Evolutionary conservation across 2,113 vertebrate species (phyloP).

Genomic region (Colinus virginianus): DNA sequence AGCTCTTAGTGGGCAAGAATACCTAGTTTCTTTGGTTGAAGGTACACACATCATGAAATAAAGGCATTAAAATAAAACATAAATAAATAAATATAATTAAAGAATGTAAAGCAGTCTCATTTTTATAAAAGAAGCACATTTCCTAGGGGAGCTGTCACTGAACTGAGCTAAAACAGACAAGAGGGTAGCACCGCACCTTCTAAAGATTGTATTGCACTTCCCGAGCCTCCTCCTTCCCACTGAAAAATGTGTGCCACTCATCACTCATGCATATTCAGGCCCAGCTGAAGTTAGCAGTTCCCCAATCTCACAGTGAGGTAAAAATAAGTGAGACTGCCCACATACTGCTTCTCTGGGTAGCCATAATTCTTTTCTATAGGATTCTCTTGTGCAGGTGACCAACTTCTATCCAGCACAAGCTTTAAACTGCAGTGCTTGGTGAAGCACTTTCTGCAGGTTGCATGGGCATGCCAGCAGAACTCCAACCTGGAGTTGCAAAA

Average conservation of each 20-base stretch:
- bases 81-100: not conserved
- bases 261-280: slow-evolving; percentile 39
- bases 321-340: slow-evolving; percentile 46
- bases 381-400: not conserved
- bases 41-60: not conserved
- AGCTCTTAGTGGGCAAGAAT: not conserved
- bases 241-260: slow-evolving; percentile 29
- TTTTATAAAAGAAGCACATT: not conserved
- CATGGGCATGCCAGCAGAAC: not conserved
- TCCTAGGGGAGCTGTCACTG: not conserved
- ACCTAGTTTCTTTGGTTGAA: not conserved
- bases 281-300: slow-evolving; percentile 30
- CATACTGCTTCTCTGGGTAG: not conserved
- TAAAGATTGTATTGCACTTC: not conserved
- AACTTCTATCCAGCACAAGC: not conserved
- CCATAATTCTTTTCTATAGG: not conserved
- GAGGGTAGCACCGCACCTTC: not conserved
- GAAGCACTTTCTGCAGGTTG: not conserved
- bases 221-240: slow-evolving; percentile 11
- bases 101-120: not conserved
- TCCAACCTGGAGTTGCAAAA: not conserved
- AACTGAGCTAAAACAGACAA: not conserved
- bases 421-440: not conserved
- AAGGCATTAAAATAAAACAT: not conserved
- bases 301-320: not conserved